Percentiles rank a stretch among this genome's conserved stretches.
These are phyloP conservation scores for Plectrocnemia conspersa DNA, from an alignment of 1,140 invertebrate species.

Conservation along the genomic window DNA sequence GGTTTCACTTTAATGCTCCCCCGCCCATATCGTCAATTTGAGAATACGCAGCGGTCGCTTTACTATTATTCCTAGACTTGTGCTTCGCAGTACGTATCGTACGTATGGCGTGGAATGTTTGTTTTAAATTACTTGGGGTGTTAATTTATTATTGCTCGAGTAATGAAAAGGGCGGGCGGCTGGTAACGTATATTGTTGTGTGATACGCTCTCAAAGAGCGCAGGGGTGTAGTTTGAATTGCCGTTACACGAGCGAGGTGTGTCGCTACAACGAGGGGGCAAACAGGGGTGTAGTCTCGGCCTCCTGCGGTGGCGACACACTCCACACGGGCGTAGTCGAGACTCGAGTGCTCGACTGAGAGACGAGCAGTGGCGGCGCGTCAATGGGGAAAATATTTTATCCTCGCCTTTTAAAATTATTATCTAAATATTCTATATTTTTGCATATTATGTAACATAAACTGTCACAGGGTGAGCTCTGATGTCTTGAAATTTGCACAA, in stretches of 20 bases:
- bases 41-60: no score
- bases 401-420: no score
- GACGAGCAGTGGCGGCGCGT: neutral
- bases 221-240: slow-evolving; percentile 7
- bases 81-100: no score
- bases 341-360: neutral
- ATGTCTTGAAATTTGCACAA: no score
- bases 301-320: neutral
- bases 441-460: no score
- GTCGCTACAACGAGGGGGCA: slow-evolving; percentile 1
- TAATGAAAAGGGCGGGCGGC: slow-evolving; percentile 5
- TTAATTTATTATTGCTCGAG: slow-evolving; percentile 3
- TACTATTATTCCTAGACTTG: no score
- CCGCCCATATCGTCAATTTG: no score
- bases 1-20: no score
- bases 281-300: slow-evolving; percentile 1
- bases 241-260: slow-evolving; percentile 8
- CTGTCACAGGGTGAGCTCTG: no score
- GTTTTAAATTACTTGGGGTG: slow-evolving; percentile 4
- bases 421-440: no score
- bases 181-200: slow-evolving; percentile 3
- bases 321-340: neutral
- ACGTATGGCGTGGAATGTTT: neutral
- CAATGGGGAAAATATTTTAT: no score
- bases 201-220: slow-evolving; percentile 6